Evolutionary conservation across 2,113 vertebrate species (phyloP).

Genomic region (Riparia riparia): DNA sequence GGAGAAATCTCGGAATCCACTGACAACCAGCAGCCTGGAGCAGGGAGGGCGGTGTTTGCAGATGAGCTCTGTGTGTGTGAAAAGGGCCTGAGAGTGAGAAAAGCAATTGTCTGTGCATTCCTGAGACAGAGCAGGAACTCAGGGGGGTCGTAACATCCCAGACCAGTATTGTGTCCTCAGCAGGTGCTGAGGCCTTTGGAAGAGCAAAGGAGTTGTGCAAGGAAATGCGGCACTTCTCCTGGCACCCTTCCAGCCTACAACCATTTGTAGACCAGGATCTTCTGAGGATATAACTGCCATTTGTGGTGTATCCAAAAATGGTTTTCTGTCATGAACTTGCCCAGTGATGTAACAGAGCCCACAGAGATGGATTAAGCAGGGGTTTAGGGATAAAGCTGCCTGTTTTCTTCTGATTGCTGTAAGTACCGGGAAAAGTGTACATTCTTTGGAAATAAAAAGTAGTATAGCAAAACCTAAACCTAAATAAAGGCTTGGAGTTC

Average conservation of each 20-base stretch:
- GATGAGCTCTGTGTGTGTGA: not conserved
- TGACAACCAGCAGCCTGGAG: not conserved
- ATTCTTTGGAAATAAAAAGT: not conserved
- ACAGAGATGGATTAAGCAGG: not conserved
- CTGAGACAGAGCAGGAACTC: not conserved
- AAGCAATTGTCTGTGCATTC: not conserved
- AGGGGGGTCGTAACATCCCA: not conserved
- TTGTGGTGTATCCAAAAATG: not conserved
- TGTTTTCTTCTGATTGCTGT: not conserved
- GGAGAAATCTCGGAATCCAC: not conserved
- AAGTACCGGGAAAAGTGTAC: not conserved
- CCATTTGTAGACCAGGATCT: not conserved
- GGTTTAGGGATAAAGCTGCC: not conserved
- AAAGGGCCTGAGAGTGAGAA: not conserved
- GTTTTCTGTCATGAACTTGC: not conserved
- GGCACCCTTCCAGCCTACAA: not conserved
- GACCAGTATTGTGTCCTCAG: not conserved
- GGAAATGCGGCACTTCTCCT: not conserved
- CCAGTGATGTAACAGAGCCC: not conserved
- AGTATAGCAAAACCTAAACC: not conserved
- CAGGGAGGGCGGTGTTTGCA: not conserved
- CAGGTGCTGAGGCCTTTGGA: not conserved
- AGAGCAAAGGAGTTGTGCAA: not conserved
- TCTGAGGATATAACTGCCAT: not conserved
- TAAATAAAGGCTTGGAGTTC: not conserved